Percentiles rank a stretch among this genome's conserved stretches.
Conservation (phyloP, 2,888 invertebrate genomes). For the Pyrrhia umbra region DNA sequence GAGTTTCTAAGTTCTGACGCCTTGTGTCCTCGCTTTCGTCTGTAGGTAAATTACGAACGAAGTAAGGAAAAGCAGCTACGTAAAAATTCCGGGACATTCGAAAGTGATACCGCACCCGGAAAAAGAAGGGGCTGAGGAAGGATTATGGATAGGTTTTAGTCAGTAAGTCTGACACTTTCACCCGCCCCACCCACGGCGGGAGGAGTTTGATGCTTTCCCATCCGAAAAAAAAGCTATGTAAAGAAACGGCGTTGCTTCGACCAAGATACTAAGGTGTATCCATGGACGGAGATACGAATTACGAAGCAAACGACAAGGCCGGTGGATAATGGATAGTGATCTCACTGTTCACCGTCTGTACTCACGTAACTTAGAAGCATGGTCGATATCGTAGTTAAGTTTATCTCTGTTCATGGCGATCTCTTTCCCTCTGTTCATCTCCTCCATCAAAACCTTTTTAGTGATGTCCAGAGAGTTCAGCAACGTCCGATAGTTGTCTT, state of each 20-base stretch:
- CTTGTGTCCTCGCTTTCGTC: slow-evolving; percentile 89
- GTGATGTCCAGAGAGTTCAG: slow-evolving; percentile 91
- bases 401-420: slow-evolving; percentile 91
- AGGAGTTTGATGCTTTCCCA: too few relatives aligned
- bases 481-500: slow-evolving; percentile 90
- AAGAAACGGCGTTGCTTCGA: too few relatives aligned
- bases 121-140: too few relatives aligned
- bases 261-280: too few relatives aligned
- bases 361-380: slow-evolving; percentile 81
- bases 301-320: too few relatives aligned
- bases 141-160: too few relatives aligned
- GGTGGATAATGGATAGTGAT: not conserved
- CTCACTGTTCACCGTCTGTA: slow-evolving; percentile 8
- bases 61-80: not conserved
- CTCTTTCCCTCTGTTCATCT: slow-evolving; percentile 92
- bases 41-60: slow-evolving; percentile 66
- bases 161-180: too few relatives aligned
- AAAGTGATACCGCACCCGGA: too few relatives aligned
- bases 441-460: slow-evolving; percentile 91
- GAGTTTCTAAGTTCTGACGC: slow-evolving; percentile 85
- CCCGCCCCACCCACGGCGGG: too few relatives aligned
- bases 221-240: too few relatives aligned
- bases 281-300: too few relatives aligned
- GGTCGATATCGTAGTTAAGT: slow-evolving; percentile 89
- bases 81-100: too few relatives aligned